phyloP scores from a whole-genome alignment of 2,888 invertebrate species.

The Mellilla xanthometata region DNA sequence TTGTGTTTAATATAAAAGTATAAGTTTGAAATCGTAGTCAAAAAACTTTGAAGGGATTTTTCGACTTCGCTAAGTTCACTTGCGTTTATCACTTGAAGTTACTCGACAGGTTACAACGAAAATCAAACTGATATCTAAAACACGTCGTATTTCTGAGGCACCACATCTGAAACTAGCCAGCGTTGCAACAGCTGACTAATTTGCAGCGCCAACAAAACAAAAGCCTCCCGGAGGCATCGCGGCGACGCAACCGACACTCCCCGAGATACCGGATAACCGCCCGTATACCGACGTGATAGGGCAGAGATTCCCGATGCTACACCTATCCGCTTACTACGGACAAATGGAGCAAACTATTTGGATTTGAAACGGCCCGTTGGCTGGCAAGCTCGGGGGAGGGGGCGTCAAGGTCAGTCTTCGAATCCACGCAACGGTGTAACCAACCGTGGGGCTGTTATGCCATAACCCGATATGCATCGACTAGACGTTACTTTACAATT shows the following conservation, averaged over 20 bases:
- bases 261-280: constrained; percentile 44
- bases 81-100: neutral
- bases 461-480: constrained; percentile 64
- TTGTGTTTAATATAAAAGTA: neutral
- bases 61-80: neutral
- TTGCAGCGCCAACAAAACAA: constrained; percentile 71
- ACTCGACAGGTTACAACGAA: neutral
- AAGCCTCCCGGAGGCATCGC: constrained; percentile 34
- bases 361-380: constrained; percentile 61
- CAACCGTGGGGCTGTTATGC: constrained; percentile 43
- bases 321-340: constrained; percentile 67
- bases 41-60: constrained; percentile 8
- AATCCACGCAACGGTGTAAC: constrained; percentile 70
- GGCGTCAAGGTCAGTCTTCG: constrained; percentile 70
- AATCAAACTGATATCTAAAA: constrained; percentile 22
- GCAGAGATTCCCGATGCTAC: constrained; percentile 40
- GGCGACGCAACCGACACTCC: constrained; percentile 40
- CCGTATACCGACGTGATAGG: constrained; percentile 48
- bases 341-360: constrained; percentile 68
- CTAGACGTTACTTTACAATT: constrained; percentile 52
- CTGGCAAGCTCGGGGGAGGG: constrained; percentile 51
- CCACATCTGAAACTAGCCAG: constrained; percentile 61
- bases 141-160: constrained; percentile 58
- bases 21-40: neutral
- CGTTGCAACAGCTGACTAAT: constrained; percentile 74